A percentile compares a stretch with the other conserved stretches of the same genome.
These are phyloP conservation scores for Sinella curviseta DNA, from an alignment of 1,140 invertebrate genomes.

Conservation along the genomic window DNA sequence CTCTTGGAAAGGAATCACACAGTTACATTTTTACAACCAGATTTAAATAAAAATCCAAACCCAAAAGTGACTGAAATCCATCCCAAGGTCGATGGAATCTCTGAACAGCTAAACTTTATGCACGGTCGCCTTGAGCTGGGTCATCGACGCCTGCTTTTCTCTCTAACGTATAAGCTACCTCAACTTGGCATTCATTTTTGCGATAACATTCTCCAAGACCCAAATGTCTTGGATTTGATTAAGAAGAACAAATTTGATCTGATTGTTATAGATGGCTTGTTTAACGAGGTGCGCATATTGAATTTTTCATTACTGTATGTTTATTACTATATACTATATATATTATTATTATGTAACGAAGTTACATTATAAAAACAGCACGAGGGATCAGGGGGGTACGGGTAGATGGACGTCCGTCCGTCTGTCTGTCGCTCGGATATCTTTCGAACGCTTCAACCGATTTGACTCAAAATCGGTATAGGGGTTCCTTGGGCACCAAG, in stretches of 20 bases:
- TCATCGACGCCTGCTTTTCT: not conserved
- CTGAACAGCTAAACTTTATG: not conserved
- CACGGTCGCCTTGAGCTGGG: not conserved
- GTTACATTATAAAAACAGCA: too few relatives aligned
- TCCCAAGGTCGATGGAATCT: conserved; percentile 10
- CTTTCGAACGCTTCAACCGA: too few relatives aligned
- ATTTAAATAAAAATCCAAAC: not conserved
- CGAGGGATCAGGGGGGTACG: too few relatives aligned
- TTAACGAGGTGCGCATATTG: conserved; percentile 49
- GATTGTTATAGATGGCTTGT: conserved; percentile 51
- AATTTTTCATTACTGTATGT: conserved; percentile 9
- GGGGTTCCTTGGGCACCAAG: too few relatives aligned
- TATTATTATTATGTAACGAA: too few relatives aligned
- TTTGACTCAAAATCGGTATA: too few relatives aligned
- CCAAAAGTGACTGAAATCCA: conserved; percentile 34
- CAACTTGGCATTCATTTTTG: conserved; percentile 1
- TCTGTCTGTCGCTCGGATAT: too few relatives aligned
- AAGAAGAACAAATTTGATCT: conserved; percentile 49
- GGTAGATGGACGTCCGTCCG: too few relatives aligned
- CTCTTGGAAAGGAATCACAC: conserved; percentile 39
- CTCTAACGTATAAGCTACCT: not conserved
- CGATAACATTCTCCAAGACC: conserved; percentile 8
- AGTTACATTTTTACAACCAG: conserved; percentile 35
- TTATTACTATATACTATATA: too few relatives aligned
- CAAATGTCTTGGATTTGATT: conserved; percentile 1